Evolutionary conservation across 2,888 invertebrate species (phyloP).

Genomic region (Listrodromus nycthemerus): DNA sequence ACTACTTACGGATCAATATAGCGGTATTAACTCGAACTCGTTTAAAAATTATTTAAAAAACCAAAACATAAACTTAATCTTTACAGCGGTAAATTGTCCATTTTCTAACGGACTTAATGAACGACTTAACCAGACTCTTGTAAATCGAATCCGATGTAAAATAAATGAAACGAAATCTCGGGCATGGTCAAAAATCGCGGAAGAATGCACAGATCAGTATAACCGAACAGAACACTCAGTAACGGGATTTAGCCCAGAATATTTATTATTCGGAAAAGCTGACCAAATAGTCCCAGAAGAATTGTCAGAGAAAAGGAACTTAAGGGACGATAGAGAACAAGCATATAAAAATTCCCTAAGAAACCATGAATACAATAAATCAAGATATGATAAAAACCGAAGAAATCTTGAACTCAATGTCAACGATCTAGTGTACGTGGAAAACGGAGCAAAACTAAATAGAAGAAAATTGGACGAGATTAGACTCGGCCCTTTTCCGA

Average conservation of each 20-base stretch:
- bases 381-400: conserved; percentile 65
- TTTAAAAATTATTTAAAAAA: conserved; percentile 67
- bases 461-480: conserved; percentile 68
- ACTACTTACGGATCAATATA: conserved; percentile 69
- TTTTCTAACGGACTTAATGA: conserved; percentile 71
- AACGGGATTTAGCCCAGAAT: conserved; percentile 68
- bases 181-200: conserved; percentile 70
- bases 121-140: conserved; percentile 70
- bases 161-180: conserved; percentile 67
- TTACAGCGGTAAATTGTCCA: conserved; percentile 66
- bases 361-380: conserved; percentile 67
- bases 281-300: conserved; percentile 63
- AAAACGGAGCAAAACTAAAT: conserved; percentile 68
- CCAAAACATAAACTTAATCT: conserved; percentile 64
- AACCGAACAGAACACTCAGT: conserved; percentile 70
- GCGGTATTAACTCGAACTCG: conserved; percentile 67
- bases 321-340: conserved; percentile 61
- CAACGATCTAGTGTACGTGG: conserved; percentile 68
- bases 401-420: conserved; percentile 62
- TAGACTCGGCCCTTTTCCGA: conserved; percentile 65
- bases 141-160: conserved; percentile 70
- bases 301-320: conserved; percentile 58
- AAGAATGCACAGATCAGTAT: conserved; percentile 69
- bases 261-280: conserved; percentile 66
- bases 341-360: conserved; percentile 65